These are phyloP conservation scores for Struthio camelus DNA, from an alignment of 2,113 vertebrate species.

Conservation along the genomic window DNA sequence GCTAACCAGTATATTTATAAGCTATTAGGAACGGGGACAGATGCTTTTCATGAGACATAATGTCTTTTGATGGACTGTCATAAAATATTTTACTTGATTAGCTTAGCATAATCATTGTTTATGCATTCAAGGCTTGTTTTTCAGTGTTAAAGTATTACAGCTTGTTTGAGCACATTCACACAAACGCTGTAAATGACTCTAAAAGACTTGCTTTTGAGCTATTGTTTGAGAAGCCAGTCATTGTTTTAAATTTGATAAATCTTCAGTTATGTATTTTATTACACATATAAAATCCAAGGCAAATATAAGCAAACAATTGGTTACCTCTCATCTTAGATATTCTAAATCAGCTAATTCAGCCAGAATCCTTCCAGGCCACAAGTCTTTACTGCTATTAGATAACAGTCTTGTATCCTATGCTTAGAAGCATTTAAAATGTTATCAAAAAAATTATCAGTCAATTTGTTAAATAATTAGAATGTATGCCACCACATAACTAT, in stretches of 20 bases:
- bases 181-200: neutral
- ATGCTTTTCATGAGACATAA: neutral
- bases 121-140: neutral
- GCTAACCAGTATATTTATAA: neutral
- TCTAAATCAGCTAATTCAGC: neutral
- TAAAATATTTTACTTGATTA: neutral
- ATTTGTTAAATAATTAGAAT: neutral
- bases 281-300: neutral
- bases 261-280: neutral
- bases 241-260: neutral
- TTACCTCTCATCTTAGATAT: neutral
- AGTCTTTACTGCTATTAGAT: neutral
- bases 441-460: neutral
- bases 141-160: neutral
- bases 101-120: neutral
- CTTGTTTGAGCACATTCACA: neutral
- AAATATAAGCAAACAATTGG: neutral
- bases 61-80: neutral
- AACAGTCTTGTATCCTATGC: neutral
- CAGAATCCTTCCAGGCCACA: neutral
- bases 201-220: neutral
- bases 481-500: neutral
- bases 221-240: neutral
- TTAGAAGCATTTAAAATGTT: neutral
- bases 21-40: neutral